Base-by-base conservation (phyloP, 2,888 invertebrate genomes). In the Bembecia ichneumoniformis region DNA sequence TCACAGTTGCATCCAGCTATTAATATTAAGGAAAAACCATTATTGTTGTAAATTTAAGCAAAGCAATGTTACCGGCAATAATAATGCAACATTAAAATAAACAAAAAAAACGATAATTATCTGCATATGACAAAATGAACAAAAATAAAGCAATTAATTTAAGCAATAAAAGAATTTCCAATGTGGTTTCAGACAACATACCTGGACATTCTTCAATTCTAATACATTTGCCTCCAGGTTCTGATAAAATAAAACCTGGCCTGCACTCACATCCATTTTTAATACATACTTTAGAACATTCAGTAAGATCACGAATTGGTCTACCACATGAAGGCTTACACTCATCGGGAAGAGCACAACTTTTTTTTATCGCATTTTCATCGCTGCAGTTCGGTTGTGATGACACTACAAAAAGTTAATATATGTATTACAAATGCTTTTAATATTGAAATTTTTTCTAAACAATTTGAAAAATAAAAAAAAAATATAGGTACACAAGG, bases 211-310 rank as follows among this genome's bases (percentile, higher is more conserved):
- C 9, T 3, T 66, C 52, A 10, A 67, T 64, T 10, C 57, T 47
- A 28, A 74, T 57, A 49, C 75, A 74, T 47, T 40, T 54, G 3
- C 68, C 70, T 28, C 51, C 58, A 3, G 4, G 10, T 14, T 59
- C 49, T 3, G 57, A 60, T 10, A 57, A 51, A 7, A 75, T 43
- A 43, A 59, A 66, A 1, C 73, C 72, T 13, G 60, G 48, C 13
- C 66, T 55, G 49, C 75, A 75, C 55, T 66, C 57, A 20, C 74
- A 75, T 4, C 64, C 73, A 15, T 49, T 35, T 48, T 43, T 20
- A 3, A 46, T 36, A 46, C 53, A 51, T 17, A 46, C 48, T 16
- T n/a, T 34, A 9, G 47, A 48, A 40, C 51, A 51, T 3, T 43
- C 14, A 10, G 9, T 40, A 1, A 49, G 36, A 47, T 49, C 28